Evolutionary conservation across 2,113 vertebrate species (phyloP).

Genomic region (Electrona antarctica): DNA sequence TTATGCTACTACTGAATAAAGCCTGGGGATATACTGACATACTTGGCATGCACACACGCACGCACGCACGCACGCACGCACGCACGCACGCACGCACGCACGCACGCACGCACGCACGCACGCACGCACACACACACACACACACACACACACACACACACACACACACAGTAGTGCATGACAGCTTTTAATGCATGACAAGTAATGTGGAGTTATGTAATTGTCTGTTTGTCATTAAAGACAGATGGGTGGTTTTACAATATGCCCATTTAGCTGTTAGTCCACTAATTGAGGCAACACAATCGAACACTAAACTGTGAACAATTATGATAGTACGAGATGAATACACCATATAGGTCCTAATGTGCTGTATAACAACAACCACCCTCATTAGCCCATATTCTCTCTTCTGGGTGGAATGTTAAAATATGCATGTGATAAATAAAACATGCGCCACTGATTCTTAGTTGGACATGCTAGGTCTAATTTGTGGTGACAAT

Average conservation of each 20-base stretch:
- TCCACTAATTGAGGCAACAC: constrained; percentile 33
- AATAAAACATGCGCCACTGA: constrained; percentile 5
- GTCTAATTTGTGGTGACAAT: constrained; percentile 1
- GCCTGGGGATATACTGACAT: constrained; percentile 48
- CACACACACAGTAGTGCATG: constrained; percentile 16
- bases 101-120: constrained; percentile 20
- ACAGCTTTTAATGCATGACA: constrained; percentile 43
- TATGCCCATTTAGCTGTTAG: constrained; percentile 44
- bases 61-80: constrained; percentile 8
- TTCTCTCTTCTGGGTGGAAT: constrained; percentile 27
- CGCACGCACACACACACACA: constrained; percentile 14
- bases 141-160: constrained; percentile 12
- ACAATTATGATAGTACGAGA: constrained; percentile 24
- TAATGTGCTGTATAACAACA: constrained; percentile 29
- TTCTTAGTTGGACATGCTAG: constrained; percentile 2
- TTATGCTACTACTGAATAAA: constrained; percentile 47
- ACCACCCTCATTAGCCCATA: constrained; percentile 30
- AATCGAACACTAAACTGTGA: constrained; percentile 37
- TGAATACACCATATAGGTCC: not conserved
- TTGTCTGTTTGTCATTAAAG: constrained; percentile 37
- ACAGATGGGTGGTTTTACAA: constrained; percentile 30
- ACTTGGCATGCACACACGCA: constrained; percentile 32
- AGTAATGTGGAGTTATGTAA: constrained; percentile 54
- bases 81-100: not conserved
- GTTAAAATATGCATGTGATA: not conserved